These are phyloP conservation scores for Callosobruchus maculatus DNA, from an alignment of 2,888 invertebrate species.

Conservation along the genomic window DNA sequence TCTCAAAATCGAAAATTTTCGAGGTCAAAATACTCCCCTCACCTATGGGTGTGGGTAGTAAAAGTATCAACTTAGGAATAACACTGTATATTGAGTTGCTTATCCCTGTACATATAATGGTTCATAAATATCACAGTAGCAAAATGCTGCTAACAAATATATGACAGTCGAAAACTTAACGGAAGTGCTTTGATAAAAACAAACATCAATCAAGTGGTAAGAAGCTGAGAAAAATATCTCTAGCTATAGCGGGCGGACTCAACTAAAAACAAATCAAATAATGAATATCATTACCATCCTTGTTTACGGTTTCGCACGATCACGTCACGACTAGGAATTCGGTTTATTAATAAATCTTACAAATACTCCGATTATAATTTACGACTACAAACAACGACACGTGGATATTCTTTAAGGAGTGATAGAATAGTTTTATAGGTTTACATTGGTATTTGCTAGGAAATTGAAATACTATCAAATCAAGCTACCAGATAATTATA, in stretches of 20 bases:
- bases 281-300: neutral
- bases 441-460: neutral
- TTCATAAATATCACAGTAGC: too few relatives aligned
- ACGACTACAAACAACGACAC: neutral
- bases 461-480: neutral
- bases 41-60: too few relatives aligned
- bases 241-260: neutral
- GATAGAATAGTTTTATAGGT: neutral
- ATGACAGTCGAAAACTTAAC: neutral
- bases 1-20: too few relatives aligned
- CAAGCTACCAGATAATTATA: neutral
- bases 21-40: too few relatives aligned
- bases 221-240: neutral
- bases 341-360: neutral
- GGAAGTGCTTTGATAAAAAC: neutral
- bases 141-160: neutral
- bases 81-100: too few relatives aligned
- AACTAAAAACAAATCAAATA: neutral
- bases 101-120: too few relatives aligned
- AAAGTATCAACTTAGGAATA: too few relatives aligned
- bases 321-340: neutral
- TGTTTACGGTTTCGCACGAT: neutral
- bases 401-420: neutral
- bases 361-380: neutral
- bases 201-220: neutral